These are phyloP conservation scores for Montipora sp. DNA, from an alignment of 64 coral and sea anemone genomes.

Conservation along the genomic window DNA sequence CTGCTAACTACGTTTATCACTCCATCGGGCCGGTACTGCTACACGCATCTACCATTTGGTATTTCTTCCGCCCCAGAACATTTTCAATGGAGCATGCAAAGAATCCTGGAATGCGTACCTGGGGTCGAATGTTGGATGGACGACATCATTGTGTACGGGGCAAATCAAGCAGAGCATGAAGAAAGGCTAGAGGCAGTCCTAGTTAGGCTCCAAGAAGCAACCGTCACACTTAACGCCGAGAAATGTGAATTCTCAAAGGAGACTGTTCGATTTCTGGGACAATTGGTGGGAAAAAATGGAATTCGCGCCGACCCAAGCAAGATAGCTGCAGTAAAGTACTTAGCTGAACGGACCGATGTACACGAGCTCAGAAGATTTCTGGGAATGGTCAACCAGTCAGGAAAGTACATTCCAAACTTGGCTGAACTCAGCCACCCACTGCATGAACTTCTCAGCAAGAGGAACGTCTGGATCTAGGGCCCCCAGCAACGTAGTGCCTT, in stretches of 20 bases:
- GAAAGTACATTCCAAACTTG: slow-evolving; percentile 56
- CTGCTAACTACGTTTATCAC: slow-evolving; percentile 28
- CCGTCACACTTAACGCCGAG: slow-evolving; percentile 7
- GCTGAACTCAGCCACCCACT: not conserved
- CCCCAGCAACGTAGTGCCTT: not conserved
- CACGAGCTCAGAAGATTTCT: not conserved
- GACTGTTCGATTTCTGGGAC: not conserved
- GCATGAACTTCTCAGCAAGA: not conserved
- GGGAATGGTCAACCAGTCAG: slow-evolving; percentile 54
- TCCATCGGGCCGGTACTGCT: slow-evolving; percentile 19
- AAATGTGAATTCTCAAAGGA: slow-evolving; percentile 36
- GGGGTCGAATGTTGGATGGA: not conserved
- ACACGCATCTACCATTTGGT: slow-evolving; percentile 41
- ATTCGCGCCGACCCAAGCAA: not conserved
- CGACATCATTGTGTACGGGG: not conserved
- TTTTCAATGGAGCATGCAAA: not conserved
- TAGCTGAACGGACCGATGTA: not conserved
- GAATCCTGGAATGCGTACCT: not conserved
- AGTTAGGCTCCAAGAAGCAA: not conserved
- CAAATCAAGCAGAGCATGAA: not conserved
- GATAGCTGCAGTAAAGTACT: not conserved
- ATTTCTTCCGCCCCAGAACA: slow-evolving; percentile 37
- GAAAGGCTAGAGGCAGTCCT: not conserved
- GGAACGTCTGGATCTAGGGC: not conserved
- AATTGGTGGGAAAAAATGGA: not conserved